These are phyloP conservation scores for Actinemys pallida DNA, from an alignment of 2,113 vertebrate genomes.

Conservation along the genomic window DNA sequence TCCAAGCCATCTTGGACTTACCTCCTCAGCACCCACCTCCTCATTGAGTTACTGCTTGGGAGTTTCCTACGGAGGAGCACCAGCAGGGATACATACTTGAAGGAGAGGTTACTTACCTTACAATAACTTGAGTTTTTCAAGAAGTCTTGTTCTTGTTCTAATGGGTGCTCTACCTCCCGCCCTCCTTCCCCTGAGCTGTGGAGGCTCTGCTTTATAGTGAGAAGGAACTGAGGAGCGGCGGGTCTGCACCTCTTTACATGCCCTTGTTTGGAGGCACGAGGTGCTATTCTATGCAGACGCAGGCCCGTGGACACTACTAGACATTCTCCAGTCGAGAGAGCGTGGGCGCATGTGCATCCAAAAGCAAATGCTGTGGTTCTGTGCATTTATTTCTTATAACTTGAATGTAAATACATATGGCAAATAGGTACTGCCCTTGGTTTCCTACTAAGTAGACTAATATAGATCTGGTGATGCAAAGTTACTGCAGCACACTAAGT, in stretches of 20 bases:
- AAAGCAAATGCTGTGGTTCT: neutral
- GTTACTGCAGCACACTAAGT: neutral
- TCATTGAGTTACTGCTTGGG: no score
- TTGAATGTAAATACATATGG: neutral
- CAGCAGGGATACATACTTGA: no score
- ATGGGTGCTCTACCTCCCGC: neutral
- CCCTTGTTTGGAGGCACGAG: neutral
- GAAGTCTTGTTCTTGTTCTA: neutral
- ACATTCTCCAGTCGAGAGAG: neutral
- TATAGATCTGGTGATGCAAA: neutral
- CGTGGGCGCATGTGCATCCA: neutral
- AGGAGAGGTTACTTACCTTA: neutral
- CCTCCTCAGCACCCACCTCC: no score
- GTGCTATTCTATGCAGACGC: no score
- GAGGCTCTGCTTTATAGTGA: neutral
- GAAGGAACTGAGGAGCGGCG: neutral
- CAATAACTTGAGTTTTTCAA: neutral
- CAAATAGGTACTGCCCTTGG: neutral
- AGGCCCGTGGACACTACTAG: neutral
- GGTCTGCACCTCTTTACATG: neutral
- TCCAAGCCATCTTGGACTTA: no score
- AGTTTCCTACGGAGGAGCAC: no score
- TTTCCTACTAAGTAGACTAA: no score
- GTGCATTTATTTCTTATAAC: rapidly evolving
- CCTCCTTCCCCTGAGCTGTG: neutral